These are phyloP conservation scores for Dicentrarchus labrax DNA, from an alignment of 2,113 vertebrate species.

Conservation along the genomic window DNA sequence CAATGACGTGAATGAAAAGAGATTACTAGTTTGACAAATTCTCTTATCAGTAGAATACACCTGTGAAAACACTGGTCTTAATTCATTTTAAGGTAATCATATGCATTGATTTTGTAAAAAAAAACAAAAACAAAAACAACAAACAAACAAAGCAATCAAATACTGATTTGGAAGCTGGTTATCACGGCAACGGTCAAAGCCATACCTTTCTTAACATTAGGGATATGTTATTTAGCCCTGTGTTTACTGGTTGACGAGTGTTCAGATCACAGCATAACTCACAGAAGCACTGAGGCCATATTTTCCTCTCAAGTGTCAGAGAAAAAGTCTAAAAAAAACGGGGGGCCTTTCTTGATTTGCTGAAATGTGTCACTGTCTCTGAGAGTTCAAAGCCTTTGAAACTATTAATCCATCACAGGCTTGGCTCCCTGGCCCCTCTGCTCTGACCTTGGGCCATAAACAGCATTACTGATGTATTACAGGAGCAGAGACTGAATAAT, in stretches of 20 bases:
- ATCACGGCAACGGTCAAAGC: too few relatives aligned
- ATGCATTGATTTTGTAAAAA: not conserved
- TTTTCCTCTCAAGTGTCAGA: slow-evolving; percentile 51
- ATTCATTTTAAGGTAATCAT: not conserved
- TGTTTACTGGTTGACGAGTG: not conserved
- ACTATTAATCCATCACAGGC: slow-evolving; percentile 77
- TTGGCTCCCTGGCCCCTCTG: slow-evolving; percentile 58
- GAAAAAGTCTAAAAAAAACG: slow-evolving; percentile 25
- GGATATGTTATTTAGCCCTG: not conserved
- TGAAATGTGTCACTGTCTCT: slow-evolving; percentile 71
- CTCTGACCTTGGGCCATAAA: slow-evolving; percentile 80
- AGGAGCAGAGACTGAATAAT: slow-evolving; percentile 68
- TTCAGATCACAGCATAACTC: not conserved
- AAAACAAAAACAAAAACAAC: too few relatives aligned
- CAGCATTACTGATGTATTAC: slow-evolving; percentile 78
- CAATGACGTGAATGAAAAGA: slow-evolving; percentile 34
- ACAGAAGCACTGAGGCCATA: slow-evolving; percentile 16
- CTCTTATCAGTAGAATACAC: slow-evolving; percentile 14
- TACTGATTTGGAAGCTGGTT: too few relatives aligned
- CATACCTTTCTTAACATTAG: not conserved
- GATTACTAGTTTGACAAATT: slow-evolving; percentile 31
- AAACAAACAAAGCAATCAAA: too few relatives aligned
- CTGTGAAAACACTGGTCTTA: not conserved
- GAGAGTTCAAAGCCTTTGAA: slow-evolving; percentile 65
- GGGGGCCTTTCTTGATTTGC: slow-evolving; percentile 55